phyloP scores from a whole-genome alignment of 1,140 invertebrate species.

The Drosophila kepulauana region DNA sequence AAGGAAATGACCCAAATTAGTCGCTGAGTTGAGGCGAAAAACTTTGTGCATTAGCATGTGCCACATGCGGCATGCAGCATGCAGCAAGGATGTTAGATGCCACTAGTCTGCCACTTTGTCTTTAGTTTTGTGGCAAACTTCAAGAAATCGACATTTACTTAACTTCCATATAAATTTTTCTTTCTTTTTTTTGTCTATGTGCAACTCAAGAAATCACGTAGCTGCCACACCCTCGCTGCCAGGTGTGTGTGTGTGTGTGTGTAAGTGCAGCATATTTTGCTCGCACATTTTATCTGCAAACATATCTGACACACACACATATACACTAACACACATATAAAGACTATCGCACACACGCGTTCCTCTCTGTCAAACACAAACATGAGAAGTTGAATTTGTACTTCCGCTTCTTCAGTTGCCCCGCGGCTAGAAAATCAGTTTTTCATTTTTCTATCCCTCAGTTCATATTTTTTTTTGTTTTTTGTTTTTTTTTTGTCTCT shows the following conservation, averaged over 20 bases:
- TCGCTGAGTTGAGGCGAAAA: slow-evolving; percentile 53
- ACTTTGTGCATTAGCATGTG: slow-evolving; percentile 71
- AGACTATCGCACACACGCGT: slow-evolving; percentile 14
- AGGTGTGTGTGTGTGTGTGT: slow-evolving; percentile 55
- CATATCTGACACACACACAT: slow-evolving; percentile 49
- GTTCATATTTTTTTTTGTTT: background rate
- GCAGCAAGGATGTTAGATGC: slow-evolving; percentile 12
- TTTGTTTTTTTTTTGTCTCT: slow-evolving; percentile 50
- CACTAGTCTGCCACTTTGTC: slow-evolving; percentile 52
- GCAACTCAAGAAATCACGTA: slow-evolving; percentile 64
- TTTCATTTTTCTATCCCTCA: slow-evolving; percentile 25
- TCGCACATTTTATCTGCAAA: slow-evolving; percentile 70
- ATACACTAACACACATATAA: slow-evolving; percentile 15
- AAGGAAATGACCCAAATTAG: slow-evolving; percentile 82
- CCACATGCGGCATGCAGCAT: slow-evolving; percentile 29
- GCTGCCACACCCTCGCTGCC: slow-evolving; percentile 56
- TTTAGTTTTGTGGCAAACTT: slow-evolving; percentile 60
- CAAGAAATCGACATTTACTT: slow-evolving; percentile 69
- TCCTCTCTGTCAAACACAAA: slow-evolving; percentile 59
- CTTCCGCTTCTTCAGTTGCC: slow-evolving; percentile 63
- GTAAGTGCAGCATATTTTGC: slow-evolving; percentile 58
- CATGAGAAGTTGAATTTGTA: slow-evolving; percentile 73
- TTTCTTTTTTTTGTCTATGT: slow-evolving; percentile 12
- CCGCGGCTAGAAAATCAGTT: slow-evolving; percentile 71
- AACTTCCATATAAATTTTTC: slow-evolving; percentile 12